Evolutionary conservation across 2,797 vertebrate species (phyloP), one percentile per base, ranked within the genome.

Genomic region (Ataeniobius toweri): DNA sequence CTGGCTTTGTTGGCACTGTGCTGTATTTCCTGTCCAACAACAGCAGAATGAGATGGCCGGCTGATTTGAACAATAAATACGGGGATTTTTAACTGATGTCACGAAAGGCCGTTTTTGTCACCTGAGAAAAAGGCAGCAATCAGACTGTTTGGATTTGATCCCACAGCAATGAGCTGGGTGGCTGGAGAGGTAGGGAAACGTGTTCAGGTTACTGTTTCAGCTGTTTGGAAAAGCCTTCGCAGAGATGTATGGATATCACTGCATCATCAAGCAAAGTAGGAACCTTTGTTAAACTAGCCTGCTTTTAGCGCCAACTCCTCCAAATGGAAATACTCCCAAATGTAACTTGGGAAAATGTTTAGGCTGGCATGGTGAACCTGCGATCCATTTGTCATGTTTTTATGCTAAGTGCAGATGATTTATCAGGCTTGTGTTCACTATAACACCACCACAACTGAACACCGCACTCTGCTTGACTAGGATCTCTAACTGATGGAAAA

Each of bases 41-140:
- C 93, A 94, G 91, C 92, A 94, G 75, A 86, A 65, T 13, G 91
- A 83, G 91, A 93, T 86, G 90, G 89, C 89, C 90, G 91, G 89
- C 89, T 88, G 91, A 91, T 90, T 93, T 79, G 31, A 94, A 94
- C 91, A 94, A 95, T 94, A 94, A 95, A 94, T 94, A 95, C 12
- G 72, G 81, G 0, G 63, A 72, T 81, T 82, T 84, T 73, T 89
- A 91, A 90, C 83, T 89, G 79, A 94, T 92, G 92, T 92, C 86
- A 90, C 78, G 28, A 83, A 13, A 39, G 72, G 51, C 61, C 58
- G 81, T 48, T 84, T 88, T 78, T 87, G 89, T 90, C 91, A 93
- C 90, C 86, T 82, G 92, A 91, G 84, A 74, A 90, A 80, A 46
- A 81, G 14, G 79, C 79, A 56, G 90, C 81, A 92, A 94, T 93